phyloP scores from a whole-genome alignment of 2,797 vertebrate species.

The Lophotriccus pileatus region DNA sequence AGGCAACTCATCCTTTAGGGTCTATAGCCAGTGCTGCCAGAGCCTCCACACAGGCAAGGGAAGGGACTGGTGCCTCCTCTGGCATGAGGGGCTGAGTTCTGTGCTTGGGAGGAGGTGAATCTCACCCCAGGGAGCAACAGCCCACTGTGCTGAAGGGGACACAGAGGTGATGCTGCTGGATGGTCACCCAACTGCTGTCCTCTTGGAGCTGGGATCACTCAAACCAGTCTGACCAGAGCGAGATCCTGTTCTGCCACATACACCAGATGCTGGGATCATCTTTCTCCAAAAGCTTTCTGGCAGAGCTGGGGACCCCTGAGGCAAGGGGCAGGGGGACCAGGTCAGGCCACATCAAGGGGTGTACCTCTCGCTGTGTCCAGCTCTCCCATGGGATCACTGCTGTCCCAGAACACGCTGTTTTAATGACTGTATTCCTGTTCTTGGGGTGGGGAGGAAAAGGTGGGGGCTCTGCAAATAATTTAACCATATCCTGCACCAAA shows the following conservation, averaged over 20 bases:
- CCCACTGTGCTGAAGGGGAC: background rate
- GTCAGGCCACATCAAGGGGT: rapidly evolving
- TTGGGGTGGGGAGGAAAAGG: slow-evolving; percentile 60
- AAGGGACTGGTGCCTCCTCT: background rate
- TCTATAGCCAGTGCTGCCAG: background rate
- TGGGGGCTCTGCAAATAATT: slow-evolving; percentile 37
- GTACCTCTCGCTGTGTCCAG: background rate
- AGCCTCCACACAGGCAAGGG: background rate
- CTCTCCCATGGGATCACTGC: background rate
- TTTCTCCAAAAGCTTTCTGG: background rate
- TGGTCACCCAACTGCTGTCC: background rate
- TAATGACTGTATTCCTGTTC: slow-evolving; percentile 54
- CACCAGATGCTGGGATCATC: background rate
- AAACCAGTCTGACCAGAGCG: slow-evolving; percentile 1
- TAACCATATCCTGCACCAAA: slow-evolving; percentile 7
- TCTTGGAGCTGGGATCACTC: background rate
- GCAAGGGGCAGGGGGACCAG: background rate
- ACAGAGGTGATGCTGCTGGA: background rate
- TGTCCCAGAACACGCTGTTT: slow-evolving; percentile 60
- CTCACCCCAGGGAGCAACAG: background rate
- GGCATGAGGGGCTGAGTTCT: background rate
- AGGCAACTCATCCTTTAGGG: background rate
- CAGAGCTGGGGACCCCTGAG: background rate
- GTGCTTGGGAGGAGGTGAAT: background rate
- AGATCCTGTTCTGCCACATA: slow-evolving; percentile 21